Percentiles rank a stretch among this genome's conserved stretches.
Conservation (phyloP, 2,113 vertebrate genomes). For the Dendropsophus ebraccatus region DNA sequence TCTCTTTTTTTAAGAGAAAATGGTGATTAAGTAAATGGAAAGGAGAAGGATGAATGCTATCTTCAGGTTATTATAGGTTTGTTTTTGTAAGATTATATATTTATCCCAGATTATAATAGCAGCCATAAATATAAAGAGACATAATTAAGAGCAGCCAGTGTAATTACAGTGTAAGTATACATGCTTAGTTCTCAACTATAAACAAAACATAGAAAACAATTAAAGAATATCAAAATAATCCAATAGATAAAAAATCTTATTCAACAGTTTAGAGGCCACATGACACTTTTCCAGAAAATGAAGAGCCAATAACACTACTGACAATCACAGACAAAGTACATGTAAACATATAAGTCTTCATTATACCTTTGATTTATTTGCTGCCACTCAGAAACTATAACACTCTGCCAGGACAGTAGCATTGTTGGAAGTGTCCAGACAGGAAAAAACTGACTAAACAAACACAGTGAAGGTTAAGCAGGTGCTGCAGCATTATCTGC, state of each 20-base stretch:
- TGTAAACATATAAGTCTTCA: too few species aligned
- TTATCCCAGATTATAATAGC: not conserved
- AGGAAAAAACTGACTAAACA: too few species aligned
- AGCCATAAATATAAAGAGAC: not conserved
- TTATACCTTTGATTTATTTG: too few species aligned
- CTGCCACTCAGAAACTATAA: too few species aligned
- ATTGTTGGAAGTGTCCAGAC: too few species aligned
- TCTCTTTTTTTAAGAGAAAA: not conserved
- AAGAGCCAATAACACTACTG: too few species aligned
- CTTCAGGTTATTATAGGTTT: not conserved
- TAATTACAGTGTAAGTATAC: not conserved
- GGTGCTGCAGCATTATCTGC: too few species aligned
- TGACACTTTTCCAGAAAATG: too few species aligned
- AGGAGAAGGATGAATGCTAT: not conserved
- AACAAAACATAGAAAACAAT: not conserved
- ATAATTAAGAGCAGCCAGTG: not conserved
- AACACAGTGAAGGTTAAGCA: too few species aligned
- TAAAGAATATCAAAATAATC: not conserved
- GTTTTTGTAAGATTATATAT: not conserved
- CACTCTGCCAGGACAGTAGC: too few species aligned
- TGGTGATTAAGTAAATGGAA: not conserved
- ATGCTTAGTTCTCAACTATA: slow-evolving; percentile 1
- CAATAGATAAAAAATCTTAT: not conserved
- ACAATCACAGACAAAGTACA: too few species aligned
- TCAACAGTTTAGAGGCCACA: not conserved